Evolutionary conservation across 2,888 invertebrate genomes (phyloP).

Genomic region (Drosophila meridiana): DNA sequence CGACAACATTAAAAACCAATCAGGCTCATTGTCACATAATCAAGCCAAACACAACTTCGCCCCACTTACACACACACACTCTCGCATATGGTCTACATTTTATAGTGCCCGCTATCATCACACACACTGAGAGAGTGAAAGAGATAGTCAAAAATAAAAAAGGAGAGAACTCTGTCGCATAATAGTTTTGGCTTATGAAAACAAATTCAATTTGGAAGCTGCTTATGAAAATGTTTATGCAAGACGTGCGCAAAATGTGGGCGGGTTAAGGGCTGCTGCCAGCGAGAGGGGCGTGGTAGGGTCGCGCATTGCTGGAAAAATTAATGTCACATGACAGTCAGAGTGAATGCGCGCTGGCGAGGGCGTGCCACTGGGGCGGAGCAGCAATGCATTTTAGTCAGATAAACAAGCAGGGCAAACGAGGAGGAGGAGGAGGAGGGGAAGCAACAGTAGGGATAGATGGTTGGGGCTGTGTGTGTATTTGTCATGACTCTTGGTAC

Average conservation of each 20-base stretch:
- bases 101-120: slow-evolving; percentile 18
- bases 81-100: slow-evolving; percentile 19
- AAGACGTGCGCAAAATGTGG: slow-evolving; percentile 59
- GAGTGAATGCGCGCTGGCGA: slow-evolving; percentile 10
- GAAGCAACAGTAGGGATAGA: background rate
- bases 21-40: slow-evolving; percentile 76
- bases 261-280: background rate
- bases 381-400: slow-evolving; percentile 63
- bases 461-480: background rate
- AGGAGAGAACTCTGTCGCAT: slow-evolving; percentile 53
- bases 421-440: background rate
- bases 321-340: slow-evolving; percentile 70
- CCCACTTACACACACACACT: slow-evolving; percentile 4
- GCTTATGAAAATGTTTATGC: slow-evolving; percentile 80
- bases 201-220: slow-evolving; percentile 78
- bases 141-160: background rate
- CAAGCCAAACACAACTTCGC: slow-evolving; percentile 32
- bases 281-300: background rate
- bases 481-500: slow-evolving; percentile 62
- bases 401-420: slow-evolving; percentile 58
- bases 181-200: slow-evolving; percentile 80
- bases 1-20: slow-evolving; percentile 73
- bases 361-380: slow-evolving; percentile 40
- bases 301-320: slow-evolving; percentile 43
- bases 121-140: background rate